A percentile compares a stretch with the other conserved stretches of the same genome.
Conservation (phyloP, 2,797 vertebrate genomes). For the Ctenosaura bakeri region DNA sequence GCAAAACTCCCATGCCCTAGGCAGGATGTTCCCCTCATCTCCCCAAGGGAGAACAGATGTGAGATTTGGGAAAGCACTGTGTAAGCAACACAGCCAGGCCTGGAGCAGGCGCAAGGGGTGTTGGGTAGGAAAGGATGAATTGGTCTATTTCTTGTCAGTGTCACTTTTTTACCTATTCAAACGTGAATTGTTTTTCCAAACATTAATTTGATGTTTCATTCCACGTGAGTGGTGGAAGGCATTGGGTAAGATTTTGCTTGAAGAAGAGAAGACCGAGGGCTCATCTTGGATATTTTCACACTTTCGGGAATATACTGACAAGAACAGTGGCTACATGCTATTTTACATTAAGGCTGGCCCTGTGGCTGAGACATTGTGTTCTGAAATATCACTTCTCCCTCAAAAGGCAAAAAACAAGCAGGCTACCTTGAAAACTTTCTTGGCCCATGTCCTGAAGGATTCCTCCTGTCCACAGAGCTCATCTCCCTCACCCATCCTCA, state of each 20-base stretch:
- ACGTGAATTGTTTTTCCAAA: not conserved
- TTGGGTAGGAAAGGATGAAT: not conserved
- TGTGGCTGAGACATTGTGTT: not conserved
- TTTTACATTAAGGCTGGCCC: not conserved
- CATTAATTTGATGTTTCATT: not conserved
- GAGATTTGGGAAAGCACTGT: not conserved
- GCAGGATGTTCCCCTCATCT: no score
- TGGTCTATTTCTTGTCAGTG: not conserved
- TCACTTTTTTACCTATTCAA: not conserved
- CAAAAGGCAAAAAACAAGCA: not conserved
- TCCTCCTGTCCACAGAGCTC: constrained; percentile 99
- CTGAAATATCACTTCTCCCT: not conserved
- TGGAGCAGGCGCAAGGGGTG: not conserved
- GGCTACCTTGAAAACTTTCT: constrained; percentile 98
- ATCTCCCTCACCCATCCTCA: constrained; percentile 98
- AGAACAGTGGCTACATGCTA: not conserved
- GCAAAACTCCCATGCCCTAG: not conserved
- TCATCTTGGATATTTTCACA: not conserved
- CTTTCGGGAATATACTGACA: not conserved
- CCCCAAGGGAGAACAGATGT: no score
- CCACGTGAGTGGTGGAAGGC: not conserved
- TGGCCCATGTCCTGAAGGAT: constrained; percentile 98
- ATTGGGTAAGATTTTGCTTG: not conserved
- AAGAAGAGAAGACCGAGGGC: not conserved
- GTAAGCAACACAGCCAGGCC: not conserved